Conservation (phyloP, 2,113 vertebrate genomes). For the Chitala chitala region DNA sequence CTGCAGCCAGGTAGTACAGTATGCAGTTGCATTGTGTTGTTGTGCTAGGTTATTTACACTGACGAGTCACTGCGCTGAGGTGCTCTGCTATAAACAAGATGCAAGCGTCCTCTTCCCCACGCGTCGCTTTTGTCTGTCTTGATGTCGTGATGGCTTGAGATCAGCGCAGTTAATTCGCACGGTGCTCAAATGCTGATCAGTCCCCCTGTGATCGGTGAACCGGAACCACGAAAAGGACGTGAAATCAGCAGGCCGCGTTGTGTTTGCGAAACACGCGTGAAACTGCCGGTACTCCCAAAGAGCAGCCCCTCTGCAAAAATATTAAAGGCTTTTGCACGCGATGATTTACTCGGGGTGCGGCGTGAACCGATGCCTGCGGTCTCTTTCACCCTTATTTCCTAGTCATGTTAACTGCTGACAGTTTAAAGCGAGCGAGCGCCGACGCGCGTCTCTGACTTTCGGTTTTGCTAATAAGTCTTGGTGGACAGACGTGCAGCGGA, state of each 20-base stretch:
- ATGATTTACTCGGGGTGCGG: too few species aligned
- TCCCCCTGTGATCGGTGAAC: background rate
- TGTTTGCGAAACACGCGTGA: background rate
- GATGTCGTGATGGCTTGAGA: background rate
- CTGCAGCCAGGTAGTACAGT: background rate
- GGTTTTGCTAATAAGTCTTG: too few species aligned
- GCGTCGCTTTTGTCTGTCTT: slow-evolving; percentile 4
- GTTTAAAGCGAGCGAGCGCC: too few species aligned
- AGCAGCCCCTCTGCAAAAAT: background rate
- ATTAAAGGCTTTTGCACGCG: too few species aligned
- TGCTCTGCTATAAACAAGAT: background rate
- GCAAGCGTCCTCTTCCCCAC: background rate
- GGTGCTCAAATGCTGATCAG: background rate
- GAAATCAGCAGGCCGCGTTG: background rate
- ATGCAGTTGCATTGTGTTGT: background rate
- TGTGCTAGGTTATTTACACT: background rate
- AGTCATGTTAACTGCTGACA: too few species aligned
- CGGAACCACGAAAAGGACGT: background rate
- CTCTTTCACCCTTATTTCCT: too few species aligned
- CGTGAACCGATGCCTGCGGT: too few species aligned
- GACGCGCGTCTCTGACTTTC: too few species aligned
- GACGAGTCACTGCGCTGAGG: background rate
- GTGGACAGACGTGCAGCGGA: too few species aligned
- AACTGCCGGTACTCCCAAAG: background rate
- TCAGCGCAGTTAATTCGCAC: background rate